Evolutionary conservation across 1,140 invertebrate species (phyloP), one percentile per base, ranked within the genome.

Genomic region (Colletes gigas): DNA sequence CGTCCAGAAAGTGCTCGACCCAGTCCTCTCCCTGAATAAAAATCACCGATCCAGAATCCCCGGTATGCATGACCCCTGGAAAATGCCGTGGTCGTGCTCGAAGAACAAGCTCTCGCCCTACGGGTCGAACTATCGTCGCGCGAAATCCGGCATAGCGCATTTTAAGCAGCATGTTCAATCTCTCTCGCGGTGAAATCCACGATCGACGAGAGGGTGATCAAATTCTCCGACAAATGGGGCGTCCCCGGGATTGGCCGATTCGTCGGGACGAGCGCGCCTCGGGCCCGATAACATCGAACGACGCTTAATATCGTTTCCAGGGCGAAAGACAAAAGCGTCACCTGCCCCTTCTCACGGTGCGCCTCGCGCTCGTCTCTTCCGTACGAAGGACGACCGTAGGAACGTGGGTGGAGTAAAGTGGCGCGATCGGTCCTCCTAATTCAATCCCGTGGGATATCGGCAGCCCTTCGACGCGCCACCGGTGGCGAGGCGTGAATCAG

Each of bases 391-490:
- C 75, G 83, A 55, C 59, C 76, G 83, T 66, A 80, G 81, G 54
- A 83, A 15, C 39, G 71, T 65, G 81, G 62, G 30, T 12, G 59
- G 81, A 68, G 83, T 12, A 81, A 83, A 83, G 77, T 81, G 77
- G 68, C 65, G 67, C 82, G 86, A 87, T 87, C 84, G 78, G 84
- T 60, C 85, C 86, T 86, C 82, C 82, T 87, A 87, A 87, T 87
- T 87, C 86, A 87, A 87, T 87, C 86, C 85, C 85, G 78, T 86
- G 86, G 82, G 84, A 86, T 81, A 83, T 83, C 81, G 76, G 65
- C 85, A 83, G 75, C 76, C 85, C 71, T 83, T 47, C 81, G 83
- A 57, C 79, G 41, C 59, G 63, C 41, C 68, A 78, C 74, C 80
- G 57, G 62, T 47, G 83, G 30, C 83, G 57, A 83, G 66, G 63